Conservation (phyloP, 2,113 vertebrate species). For the Eudyptes chrysolophus region DNA sequence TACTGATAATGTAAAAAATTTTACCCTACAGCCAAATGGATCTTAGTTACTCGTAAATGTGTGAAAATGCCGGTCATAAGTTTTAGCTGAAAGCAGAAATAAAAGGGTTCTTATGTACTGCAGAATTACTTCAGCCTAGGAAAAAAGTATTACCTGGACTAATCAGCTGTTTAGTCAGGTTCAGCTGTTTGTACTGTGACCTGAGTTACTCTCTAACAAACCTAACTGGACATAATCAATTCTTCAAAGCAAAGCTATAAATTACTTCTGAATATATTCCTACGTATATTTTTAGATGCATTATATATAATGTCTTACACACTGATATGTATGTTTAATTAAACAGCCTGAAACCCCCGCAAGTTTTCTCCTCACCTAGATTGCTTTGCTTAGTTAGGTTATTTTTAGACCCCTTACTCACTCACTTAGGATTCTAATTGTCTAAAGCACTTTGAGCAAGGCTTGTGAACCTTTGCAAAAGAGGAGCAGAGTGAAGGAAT, state of each 20-base stretch:
- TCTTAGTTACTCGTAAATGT: background rate
- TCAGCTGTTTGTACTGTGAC: background rate
- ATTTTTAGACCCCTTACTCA: background rate
- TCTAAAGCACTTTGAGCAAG: background rate
- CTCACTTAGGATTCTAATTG: background rate
- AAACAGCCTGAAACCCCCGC: background rate
- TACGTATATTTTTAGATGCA: rapidly evolving
- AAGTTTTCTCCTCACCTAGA: background rate
- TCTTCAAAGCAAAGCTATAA: background rate
- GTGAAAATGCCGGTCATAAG: background rate
- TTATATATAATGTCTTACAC: background rate
- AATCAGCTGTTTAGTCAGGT: background rate
- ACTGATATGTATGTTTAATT: background rate
- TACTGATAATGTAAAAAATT: background rate
- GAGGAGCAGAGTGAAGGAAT: background rate
- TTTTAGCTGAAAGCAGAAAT: background rate
- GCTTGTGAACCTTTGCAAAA: background rate
- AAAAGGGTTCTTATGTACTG: background rate
- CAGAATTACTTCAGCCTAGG: background rate
- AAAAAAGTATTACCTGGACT: background rate
- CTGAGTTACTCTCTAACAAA: background rate
- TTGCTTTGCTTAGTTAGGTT: background rate
- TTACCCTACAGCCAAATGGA: background rate
- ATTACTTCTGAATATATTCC: background rate
- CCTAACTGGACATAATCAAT: background rate